Evolutionary conservation across 2,113 vertebrate genomes (phyloP).

Genomic region (Anolis carolinensis): DNA sequence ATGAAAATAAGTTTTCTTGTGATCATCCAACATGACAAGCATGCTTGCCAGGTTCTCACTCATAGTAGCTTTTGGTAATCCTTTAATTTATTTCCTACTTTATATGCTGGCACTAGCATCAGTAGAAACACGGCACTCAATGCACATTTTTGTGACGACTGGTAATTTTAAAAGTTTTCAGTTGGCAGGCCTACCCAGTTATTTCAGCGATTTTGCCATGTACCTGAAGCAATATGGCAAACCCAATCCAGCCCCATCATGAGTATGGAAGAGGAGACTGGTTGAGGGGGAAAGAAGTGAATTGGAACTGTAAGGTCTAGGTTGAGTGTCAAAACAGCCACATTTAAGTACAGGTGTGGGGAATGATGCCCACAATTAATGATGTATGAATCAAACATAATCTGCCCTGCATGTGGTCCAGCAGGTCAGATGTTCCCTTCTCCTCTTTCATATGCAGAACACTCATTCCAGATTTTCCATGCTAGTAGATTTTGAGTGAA

Average conservation of each 20-base stretch:
- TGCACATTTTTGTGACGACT: slow-evolving; percentile 11
- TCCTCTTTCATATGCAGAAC: no score
- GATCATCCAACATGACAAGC: slow-evolving; percentile 26
- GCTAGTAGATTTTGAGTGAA: no score
- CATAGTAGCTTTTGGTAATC: slow-evolving; percentile 28
- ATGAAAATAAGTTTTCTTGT: slow-evolving; percentile 27
- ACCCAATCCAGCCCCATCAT: neutral
- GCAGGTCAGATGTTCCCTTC: no score
- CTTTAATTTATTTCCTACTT: slow-evolving; percentile 33
- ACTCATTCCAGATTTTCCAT: no score
- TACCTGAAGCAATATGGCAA: slow-evolving; percentile 21
- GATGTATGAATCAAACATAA: no score
- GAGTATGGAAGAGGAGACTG: neutral
- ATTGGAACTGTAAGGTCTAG: neutral
- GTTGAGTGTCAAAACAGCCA: neutral
- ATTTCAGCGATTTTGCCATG: neutral
- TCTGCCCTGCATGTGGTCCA: no score
- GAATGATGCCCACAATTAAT: neutral
- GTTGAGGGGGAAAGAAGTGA: neutral
- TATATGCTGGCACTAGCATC: slow-evolving; percentile 18
- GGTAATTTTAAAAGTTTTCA: slow-evolving; percentile 31
- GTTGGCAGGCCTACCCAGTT: neutral
- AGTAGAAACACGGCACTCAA: slow-evolving; percentile 2
- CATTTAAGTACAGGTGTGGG: neutral
- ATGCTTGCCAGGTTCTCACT: slow-evolving; percentile 27